These are phyloP conservation scores for Catocala fraxini DNA, from an alignment of 2,888 invertebrate genomes.

Conservation along the genomic window DNA sequence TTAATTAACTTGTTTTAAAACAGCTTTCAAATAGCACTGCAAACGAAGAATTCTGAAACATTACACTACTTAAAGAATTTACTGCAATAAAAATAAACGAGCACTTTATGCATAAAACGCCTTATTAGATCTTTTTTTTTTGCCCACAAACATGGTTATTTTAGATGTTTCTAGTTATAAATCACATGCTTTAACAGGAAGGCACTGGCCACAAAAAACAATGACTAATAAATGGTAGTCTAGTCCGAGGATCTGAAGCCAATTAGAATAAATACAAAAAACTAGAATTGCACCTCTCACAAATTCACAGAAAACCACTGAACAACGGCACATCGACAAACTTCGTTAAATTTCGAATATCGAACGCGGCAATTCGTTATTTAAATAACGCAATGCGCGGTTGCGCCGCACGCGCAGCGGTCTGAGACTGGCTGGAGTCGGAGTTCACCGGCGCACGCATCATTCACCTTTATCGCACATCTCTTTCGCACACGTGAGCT, in stretches of 20 bases:
- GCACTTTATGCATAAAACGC: background rate
- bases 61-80: background rate
- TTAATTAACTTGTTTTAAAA: no score
- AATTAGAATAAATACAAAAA: constrained; percentile 24
- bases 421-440: constrained; percentile 83
- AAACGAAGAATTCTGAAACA: background rate
- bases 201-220: constrained; percentile 40
- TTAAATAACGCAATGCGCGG: constrained; percentile 66
- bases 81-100: constrained; percentile 7
- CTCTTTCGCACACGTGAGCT: constrained; percentile 60
- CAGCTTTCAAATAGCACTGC: background rate
- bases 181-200: constrained; percentile 30
- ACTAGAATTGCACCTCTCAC: constrained; percentile 40
- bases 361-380: constrained; percentile 68
- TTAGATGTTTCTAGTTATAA: constrained; percentile 20
- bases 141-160: constrained; percentile 21
- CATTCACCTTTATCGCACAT: constrained; percentile 65
- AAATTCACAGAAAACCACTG: constrained; percentile 61
- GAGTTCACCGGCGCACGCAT: constrained; percentile 61
- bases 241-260: constrained; percentile 43
- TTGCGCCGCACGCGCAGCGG: constrained; percentile 79
- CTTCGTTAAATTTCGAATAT: constrained; percentile 70
- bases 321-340: constrained; percentile 73
- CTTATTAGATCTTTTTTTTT: constrained; percentile 13
- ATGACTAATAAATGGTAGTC: constrained; percentile 54